phyloP scores from a whole-genome alignment of 2,113 vertebrate species.

The Craseonycteris thonglongyai region DNA sequence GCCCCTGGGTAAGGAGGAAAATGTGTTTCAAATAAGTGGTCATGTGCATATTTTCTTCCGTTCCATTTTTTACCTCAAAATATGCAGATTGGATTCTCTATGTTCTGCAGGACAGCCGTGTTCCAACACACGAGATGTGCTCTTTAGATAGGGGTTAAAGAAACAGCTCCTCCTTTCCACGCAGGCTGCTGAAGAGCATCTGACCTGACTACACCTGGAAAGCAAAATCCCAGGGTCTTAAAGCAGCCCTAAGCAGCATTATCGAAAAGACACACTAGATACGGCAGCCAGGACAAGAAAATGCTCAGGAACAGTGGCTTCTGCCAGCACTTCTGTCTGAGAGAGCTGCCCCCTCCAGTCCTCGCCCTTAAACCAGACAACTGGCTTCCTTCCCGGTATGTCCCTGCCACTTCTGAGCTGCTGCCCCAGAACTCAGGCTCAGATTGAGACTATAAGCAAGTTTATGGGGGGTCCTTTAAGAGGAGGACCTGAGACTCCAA shows the following conservation, averaged over 20 bases:
- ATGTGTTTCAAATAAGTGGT: constrained; percentile 11
- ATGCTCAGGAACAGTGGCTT: too few species aligned
- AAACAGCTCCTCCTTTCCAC: neutral
- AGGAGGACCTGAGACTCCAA: too few species aligned
- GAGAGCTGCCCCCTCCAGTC: too few species aligned
- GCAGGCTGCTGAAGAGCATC: neutral
- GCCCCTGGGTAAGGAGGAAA: neutral
- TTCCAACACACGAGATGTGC: neutral
- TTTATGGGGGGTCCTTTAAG: too few species aligned
- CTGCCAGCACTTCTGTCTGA: too few species aligned
- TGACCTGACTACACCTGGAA: neutral
- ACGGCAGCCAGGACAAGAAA: too few species aligned
- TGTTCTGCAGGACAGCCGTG: neutral
- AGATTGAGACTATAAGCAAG: too few species aligned
- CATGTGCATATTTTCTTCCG: constrained; percentile 27
- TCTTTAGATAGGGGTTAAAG: neutral
- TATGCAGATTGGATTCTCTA: constrained; percentile 35
- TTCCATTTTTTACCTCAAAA: constrained; percentile 32
- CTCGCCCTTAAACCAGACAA: too few species aligned
- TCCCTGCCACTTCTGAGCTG: too few species aligned
- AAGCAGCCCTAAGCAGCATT: neutral
- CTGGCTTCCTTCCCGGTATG: too few species aligned
- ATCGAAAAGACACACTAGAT: too few species aligned
- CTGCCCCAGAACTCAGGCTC: too few species aligned
- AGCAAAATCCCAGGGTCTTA: neutral